These are phyloP conservation scores for Bos taurus DNA, from an alignment of 2,113 vertebrate species.

Conservation along the genomic window ARS-UCD2.0 NC_037331.1:37069001-37069500, in stretches of 20 bases:
- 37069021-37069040: conserved; percentile 71
- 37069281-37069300: conserved; percentile 28
- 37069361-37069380: background rate
- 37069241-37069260: background rate
- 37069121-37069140: conserved; percentile 66
- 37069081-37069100: conserved; percentile 27
- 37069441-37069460: background rate
- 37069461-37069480: background rate
- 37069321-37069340: background rate
- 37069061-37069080: conserved; percentile 60
- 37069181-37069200: conserved; percentile 52
- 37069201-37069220: conserved; percentile 51
- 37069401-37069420: background rate
- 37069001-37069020: conserved; percentile 76
- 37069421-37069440: background rate
- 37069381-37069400: conserved; percentile 27
- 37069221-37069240: conserved; percentile 4
- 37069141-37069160: conserved; percentile 51
- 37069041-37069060: conserved; percentile 38
- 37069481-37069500: background rate
- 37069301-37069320: conserved; percentile 34
- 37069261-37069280: conserved; percentile 24
- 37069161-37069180: conserved; percentile 37
- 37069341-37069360: background rate
- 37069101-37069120: conserved; percentile 62